Evolutionary conservation across 2,888 invertebrate species (phyloP), one percentile per base, ranked within the genome.

Genomic region (Xanthia icteritia): DNA sequence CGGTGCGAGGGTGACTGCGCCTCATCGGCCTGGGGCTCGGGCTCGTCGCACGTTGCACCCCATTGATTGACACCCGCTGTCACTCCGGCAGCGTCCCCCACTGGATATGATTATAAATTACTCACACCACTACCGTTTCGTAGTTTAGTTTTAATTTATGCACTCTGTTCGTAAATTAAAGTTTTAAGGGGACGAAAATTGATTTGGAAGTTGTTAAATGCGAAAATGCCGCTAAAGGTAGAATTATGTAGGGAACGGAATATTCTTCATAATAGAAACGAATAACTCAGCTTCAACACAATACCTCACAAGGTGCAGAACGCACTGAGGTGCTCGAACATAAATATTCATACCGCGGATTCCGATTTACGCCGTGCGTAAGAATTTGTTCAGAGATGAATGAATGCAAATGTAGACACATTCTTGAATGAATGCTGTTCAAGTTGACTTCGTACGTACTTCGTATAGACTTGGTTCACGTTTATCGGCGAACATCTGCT

Each of bases 11-110:
- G 82, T 77, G 74, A 68, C 76, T 65, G 86, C 67, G 60, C 66
- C 61, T 39, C 42, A 66, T 15, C 72, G 27, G 68, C 60, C 36
- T 27, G 58, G 20, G 54, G 74, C 56, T 65, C 64, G 79, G 80
- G 2, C 56, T 56, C 36, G 54, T 54, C 84, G 77, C 82, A 71
- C 84, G 76, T 45, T 88, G 88, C 89, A 86, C 87, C 87, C 89
- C 81, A 84, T 87, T 90, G 90, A 92, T 90, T 91, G 92, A 91
- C 91, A 89, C 85, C 84, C 85, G 90, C 89, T 91, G 89, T 89
- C 92, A 90, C 86, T 86, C 74, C 73, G 73, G 80, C 81, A 79
- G 20, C 64, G 69, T 64, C 88, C 86, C 87, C 81, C 77, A 84
- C 84, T 86, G 75, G 81, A 89, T 85, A 89, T 89, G 86, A 82